Base-by-base conservation (phyloP, 2,888 invertebrate genomes). In the Melieria picta region DNA sequence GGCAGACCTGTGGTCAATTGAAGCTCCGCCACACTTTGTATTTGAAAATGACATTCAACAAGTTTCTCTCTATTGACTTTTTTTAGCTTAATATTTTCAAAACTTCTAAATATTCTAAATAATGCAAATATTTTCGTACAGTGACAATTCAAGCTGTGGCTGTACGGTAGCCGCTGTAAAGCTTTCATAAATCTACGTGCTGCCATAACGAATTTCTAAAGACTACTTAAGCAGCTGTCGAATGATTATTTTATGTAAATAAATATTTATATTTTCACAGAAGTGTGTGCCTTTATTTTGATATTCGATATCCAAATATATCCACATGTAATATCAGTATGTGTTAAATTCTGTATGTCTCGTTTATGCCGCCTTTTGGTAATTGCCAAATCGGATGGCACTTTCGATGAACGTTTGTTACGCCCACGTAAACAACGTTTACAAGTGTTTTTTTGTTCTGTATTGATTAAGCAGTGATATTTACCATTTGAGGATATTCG, bases 181-280 rank as follows among this genome's bases (percentile, higher is more conserved):
- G 30, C 30, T 11, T 50, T 50, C 50, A 50, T 50, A 50, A 50
- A 50, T 50, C 11, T 50, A 11, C 50, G 50, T 30, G 30, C 30
- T 30, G 30, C 1, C 11, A 50, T 9, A 52, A 52, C 9, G 13
- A 9, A 52, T n/a, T 52, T 7, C 45, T 46, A 7, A 45, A 56
- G 16, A 61, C 69, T 69, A 62, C 69, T 69, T 69, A 69, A 69
- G 69, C 62, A 69, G 69, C 69, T 63, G 46, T 56, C 61, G 62
- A 69, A 62, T 55, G 61, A 46, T 69, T 30, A 56, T 55, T 62
- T 69, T 45, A 69, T 69, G 62, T 47, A n/a, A 62, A 69, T 62
- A 68, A 60, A 60, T 68, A 62, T 68, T 52, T 67, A 16, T 58
- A 66, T 58, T 57, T 58, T 58, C n/a, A 58, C 50, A 67, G 11